Base-by-base conservation (phyloP, 2,888 invertebrate species). In the Erebia ligea region DNA sequence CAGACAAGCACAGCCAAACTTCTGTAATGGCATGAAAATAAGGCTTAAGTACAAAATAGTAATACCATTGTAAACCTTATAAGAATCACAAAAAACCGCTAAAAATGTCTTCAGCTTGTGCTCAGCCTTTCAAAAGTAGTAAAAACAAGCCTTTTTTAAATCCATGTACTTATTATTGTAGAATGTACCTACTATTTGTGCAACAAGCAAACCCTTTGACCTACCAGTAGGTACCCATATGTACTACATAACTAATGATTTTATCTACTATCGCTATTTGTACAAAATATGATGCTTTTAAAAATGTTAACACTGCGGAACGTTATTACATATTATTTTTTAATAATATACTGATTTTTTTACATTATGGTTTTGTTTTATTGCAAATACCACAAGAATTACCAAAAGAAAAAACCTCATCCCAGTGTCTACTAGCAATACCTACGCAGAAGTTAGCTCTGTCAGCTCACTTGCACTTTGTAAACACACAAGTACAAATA, bases 261-360 rank as follows among this genome's bases (percentile, higher is more conserved):
- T n/a, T n/a, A n/a, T n/a, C n/a, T 45, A 62, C 10, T 69, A 67
- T 76, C 70, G 73, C 76, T 74, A 76, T 82, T 83, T 86, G 83
- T 87, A 85, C 82, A 85, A 84, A 86, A 19, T 45, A 61, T 40
- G 75, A 82, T 86, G 88, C 89, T 90, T 78, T 86, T 85, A 82
- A 84, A 85, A 62, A 82, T 85, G 81, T 86, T 83, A 87, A 89
- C 86, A 82, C 80, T 82, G 82, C 84, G 79, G 78, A 58, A 83
- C 80, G 80, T 83, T 84, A 84, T 82, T 83, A 82, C 82, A 82
- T n/a, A n/a, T n/a, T n/a, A n/a, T 82, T 84, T 86, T 84, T 83
- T 82, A 87, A 59, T 67, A 79, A 80, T 78, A 76, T 77, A 79
- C 77, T 76, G 69, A 77, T 74, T 73, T 75, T 45, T 75, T 72